Evolutionary conservation across 2,797 vertebrate genomes (phyloP).

Genomic region (Nyctibius grandis): DNA sequence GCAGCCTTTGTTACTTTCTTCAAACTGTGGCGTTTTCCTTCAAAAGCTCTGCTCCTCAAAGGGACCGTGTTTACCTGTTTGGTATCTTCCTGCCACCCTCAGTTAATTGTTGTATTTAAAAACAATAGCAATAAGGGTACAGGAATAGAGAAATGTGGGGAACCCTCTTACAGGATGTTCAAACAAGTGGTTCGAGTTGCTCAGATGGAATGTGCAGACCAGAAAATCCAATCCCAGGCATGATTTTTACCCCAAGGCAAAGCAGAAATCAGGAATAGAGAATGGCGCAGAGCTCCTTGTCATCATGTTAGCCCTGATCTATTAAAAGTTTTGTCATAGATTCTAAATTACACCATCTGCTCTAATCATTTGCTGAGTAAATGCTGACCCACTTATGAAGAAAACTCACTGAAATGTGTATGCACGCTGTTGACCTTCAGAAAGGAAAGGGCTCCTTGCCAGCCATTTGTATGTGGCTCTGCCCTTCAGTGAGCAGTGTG

Average conservation of each 20-base stretch:
- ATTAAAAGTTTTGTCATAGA: constrained; percentile 68
- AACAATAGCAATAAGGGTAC: neutral
- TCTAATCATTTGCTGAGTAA: constrained; percentile 50
- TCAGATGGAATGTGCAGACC: constrained; percentile 24
- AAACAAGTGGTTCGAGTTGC: constrained; percentile 22
- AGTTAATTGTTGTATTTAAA: neutral
- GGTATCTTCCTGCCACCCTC: neutral
- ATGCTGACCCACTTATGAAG: constrained; percentile 58
- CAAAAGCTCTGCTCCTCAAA: constrained; percentile 41
- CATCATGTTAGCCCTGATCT: constrained; percentile 36
- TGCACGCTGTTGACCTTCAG: constrained; percentile 34
- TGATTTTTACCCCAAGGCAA: constrained; percentile 37
- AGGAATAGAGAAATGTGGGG: neutral
- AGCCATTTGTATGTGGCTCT: neutral
- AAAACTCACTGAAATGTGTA: constrained; percentile 33
- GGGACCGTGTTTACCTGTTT: neutral
- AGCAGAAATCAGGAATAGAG: neutral
- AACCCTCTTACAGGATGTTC: neutral
- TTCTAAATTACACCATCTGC: constrained; percentile 66
- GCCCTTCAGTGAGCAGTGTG: neutral
- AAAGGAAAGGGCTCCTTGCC: constrained; percentile 34
- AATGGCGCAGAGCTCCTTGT: neutral
- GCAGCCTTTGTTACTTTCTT: constrained; percentile 76
- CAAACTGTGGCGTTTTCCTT: constrained; percentile 67
- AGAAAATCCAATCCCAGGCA: constrained; percentile 18